These are phyloP conservation scores for Petaurus breviceps DNA, from an alignment of 2,113 vertebrate genomes.

Conservation along the genomic window DNA sequence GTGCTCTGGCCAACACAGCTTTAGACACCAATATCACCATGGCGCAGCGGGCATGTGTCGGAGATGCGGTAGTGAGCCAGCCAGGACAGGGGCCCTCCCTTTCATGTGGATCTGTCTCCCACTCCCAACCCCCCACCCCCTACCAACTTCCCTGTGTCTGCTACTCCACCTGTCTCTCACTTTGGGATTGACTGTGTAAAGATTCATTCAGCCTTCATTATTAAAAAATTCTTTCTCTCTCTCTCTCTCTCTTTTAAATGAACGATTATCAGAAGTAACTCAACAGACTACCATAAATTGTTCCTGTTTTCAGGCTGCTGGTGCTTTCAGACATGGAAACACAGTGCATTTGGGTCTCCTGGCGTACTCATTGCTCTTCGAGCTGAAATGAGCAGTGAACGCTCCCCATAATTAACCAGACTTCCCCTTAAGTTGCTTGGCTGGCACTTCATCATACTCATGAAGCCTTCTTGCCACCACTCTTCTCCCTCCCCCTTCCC, in stretches of 20 bases:
- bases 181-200: slow-evolving; percentile 69
- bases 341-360: background rate
- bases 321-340: background rate
- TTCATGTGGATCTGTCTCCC: background rate
- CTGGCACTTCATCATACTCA: background rate
- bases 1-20: background rate
- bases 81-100: background rate
- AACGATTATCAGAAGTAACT: background rate
- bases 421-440: background rate
- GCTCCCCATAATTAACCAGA: background rate
- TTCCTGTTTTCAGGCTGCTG: slow-evolving; percentile 47
- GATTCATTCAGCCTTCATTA: slow-evolving; percentile 60
- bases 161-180: slow-evolving; percentile 72
- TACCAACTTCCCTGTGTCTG: slow-evolving; percentile 65
- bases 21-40: background rate
- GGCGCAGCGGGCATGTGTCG: slow-evolving; percentile 51
- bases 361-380: slow-evolving; percentile 64
- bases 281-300: background rate
- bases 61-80: background rate
- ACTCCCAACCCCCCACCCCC: background rate
- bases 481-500: slow-evolving; percentile 21
- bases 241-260: slow-evolving; percentile 55
- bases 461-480: background rate
- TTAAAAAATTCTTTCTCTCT: slow-evolving; percentile 56
- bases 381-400: background rate